These are phyloP conservation scores for Falco naumanni DNA, from an alignment of 2,797 vertebrate species.

Conservation along the genomic window DNA sequence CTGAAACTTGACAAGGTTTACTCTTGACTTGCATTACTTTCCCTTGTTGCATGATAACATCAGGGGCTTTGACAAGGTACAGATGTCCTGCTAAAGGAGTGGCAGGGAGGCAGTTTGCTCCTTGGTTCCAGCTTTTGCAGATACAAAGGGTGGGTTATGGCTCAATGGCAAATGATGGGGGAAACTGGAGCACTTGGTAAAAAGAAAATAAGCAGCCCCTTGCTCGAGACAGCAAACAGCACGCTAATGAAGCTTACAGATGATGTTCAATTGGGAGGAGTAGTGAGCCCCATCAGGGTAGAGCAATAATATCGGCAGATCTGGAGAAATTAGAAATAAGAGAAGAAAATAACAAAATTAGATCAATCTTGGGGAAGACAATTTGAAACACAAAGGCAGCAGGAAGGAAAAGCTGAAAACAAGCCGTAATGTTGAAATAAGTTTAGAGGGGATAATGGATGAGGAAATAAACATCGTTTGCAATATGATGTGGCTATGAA, in stretches of 20 bases:
- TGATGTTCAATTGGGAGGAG: constrained; percentile 13
- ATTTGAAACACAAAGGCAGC: constrained; percentile 41
- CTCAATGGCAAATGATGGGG: background rate
- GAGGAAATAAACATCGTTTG: constrained; percentile 20
- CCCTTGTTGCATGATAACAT: background rate
- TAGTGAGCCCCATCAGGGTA: background rate
- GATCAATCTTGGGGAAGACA: constrained; percentile 39
- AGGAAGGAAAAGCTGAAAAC: constrained; percentile 43
- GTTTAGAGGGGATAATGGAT: constrained; percentile 6
- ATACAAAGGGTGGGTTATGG: background rate
- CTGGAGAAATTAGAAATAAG: constrained; percentile 58
- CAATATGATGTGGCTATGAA: background rate
- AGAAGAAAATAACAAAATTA: constrained; percentile 59
- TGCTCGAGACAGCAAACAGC: background rate
- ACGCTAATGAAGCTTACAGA: constrained; percentile 35
- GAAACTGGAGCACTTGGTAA: background rate
- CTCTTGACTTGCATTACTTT: constrained; percentile 53
- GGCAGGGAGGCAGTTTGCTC: background rate
- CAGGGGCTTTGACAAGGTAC: constrained; percentile 27
- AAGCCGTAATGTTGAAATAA: background rate
- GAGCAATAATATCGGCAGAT: constrained; percentile 15
- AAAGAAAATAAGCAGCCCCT: constrained; percentile 2
- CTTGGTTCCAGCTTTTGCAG: background rate
- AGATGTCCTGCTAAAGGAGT: constrained; percentile 35
- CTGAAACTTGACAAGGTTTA: constrained; percentile 68